Base-by-base conservation (phyloP, 2,797 vertebrate species). In the Coregonus suidteri region DNA sequence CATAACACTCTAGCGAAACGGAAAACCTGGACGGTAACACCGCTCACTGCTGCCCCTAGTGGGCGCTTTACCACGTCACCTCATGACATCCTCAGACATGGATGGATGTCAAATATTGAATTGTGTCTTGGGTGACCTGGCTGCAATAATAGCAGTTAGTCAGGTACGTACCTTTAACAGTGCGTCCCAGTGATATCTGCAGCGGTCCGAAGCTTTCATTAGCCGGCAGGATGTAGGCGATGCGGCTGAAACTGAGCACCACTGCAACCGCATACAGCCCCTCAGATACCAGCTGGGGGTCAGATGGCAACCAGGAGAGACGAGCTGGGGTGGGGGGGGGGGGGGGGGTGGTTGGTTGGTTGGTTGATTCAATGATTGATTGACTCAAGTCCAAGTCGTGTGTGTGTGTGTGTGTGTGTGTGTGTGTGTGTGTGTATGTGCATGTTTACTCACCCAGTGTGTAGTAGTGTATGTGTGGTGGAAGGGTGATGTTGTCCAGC, bases 141-240 rank as follows among this genome's bases (percentile, higher is more conserved):
- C 41, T 47, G 41, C 9, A 11, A 11, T 11, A 47, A 13, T 3
- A 47, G 41, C 41, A 47, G 9, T 47, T 47, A 47, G 41, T 47
- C 11, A 11, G 9, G 53, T 18, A 13, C 13, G 53, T 54, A 54
- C 53, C 53, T 87, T 99, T 99, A 5, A 99, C 98, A 0, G 98
- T 99, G 81, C 98, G 94, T 76, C 98, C 98, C 37, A 99, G 94
- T 2, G 98, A 99, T 90, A 99, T 99, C 92, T 99, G 98, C 81
- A 99, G 94, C 0, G 98, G 98, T 1, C 98, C 98, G n/a, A 99
- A 97, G 91, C 98, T 99, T 91, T 99, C 98, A 3, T 99, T 99
- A 75, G 98, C 98, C 34, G 98, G 98, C 71, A 99, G 94, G 87
- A 99, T 99, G 90, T 99, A 99, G 14, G 97, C 98, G 6, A 99